These are phyloP conservation scores for Eupeodes luniger DNA, from an alignment of 2,888 invertebrate species.

Conservation along the genomic window DNA sequence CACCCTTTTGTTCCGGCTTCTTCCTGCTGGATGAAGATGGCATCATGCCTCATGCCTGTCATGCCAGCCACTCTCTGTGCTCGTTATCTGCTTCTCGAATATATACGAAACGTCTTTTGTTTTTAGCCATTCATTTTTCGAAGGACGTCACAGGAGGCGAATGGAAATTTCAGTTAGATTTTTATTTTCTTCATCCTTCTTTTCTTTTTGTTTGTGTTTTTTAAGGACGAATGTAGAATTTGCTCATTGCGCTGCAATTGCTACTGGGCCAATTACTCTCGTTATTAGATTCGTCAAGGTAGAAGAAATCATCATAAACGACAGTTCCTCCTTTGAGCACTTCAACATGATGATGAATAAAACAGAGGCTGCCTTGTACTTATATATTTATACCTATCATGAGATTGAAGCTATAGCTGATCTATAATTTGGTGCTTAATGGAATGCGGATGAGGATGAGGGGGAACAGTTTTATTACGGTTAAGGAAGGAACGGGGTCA, in stretches of 20 bases:
- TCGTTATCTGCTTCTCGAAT: slow-evolving; percentile 19
- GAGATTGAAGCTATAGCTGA: neutral
- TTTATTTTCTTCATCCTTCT: neutral
- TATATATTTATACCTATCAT: too few relatives aligned
- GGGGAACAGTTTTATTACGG: too few relatives aligned
- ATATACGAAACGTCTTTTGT: slow-evolving; percentile 52
- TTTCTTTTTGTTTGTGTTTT: neutral
- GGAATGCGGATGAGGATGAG: neutral
- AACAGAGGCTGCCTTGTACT: neutral
- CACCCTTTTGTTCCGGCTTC: neutral
- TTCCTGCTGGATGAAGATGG: neutral
- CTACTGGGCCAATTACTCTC: slow-evolving; percentile 67
- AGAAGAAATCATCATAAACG: slow-evolving; percentile 58
- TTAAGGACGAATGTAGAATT: neutral
- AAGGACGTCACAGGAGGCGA: slow-evolving; percentile 61
- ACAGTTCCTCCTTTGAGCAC: slow-evolving; percentile 56
- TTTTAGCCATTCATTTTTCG: slow-evolving; percentile 51
- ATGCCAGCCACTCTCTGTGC: neutral
- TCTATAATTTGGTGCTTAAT: neutral
- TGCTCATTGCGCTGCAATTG: slow-evolving; percentile 54
- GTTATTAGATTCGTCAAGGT: slow-evolving; percentile 72
- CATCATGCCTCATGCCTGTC: neutral
- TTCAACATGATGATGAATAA: slow-evolving; percentile 6
- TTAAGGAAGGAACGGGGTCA: neutral
- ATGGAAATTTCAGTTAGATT: slow-evolving; percentile 33